Evolutionary conservation across 2,888 invertebrate genomes (phyloP).

Genomic region (Aquatica leii): DNA sequence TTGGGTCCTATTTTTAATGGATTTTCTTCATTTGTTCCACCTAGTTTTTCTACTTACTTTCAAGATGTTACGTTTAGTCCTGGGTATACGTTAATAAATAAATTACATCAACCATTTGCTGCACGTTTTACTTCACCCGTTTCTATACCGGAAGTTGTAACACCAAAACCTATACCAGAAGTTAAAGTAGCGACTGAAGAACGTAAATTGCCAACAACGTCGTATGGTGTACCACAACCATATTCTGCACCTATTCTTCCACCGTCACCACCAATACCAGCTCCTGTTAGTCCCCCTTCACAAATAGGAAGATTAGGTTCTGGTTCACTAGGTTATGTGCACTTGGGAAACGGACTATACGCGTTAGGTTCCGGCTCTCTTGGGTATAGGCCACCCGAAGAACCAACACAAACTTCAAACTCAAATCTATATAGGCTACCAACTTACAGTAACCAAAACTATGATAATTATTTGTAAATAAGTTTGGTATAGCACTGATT

Average conservation of each 20-base stretch:
- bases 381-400: constrained; percentile 48
- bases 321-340: constrained; percentile 55
- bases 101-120: background rate
- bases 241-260: background rate
- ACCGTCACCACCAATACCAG: constrained; percentile 13
- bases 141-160: constrained; percentile 6
- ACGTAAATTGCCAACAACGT: background rate
- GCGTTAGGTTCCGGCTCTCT: constrained; percentile 57
- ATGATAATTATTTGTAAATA: too few relatives aligned
- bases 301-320: constrained; percentile 54
- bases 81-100: background rate
- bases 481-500: too few relatives aligned
- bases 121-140: background rate
- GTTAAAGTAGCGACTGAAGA: too few relatives aligned
- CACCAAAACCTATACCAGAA: background rate
- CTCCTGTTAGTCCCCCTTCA: constrained; percentile 38
- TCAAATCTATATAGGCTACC: background rate
- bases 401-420: background rate
- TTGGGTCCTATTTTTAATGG: too few relatives aligned
- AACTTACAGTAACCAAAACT: too few relatives aligned
- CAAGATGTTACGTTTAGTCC: background rate
- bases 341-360: constrained; percentile 55
- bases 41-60: too few relatives aligned
- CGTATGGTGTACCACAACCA: background rate
- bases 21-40: too few relatives aligned